Base-by-base conservation (phyloP, 1,140 invertebrate species). In the Bombyx mori region DNA sequence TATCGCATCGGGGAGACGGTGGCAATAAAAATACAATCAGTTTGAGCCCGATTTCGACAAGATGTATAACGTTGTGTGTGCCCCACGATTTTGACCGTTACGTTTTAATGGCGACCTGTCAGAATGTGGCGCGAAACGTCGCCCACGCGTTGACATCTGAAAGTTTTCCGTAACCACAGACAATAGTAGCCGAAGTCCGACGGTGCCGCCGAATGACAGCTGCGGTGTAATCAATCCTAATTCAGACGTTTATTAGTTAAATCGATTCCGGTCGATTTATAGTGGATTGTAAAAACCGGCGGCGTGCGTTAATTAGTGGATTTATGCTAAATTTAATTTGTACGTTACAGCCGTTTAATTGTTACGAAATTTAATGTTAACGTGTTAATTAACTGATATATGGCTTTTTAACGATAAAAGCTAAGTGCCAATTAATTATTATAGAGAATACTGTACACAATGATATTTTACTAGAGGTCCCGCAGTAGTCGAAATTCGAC, bases 1-100 rank as follows among this genome's bases (percentile, higher is more conserved):
- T 86, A 86, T 82, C 82, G 69, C 82, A 58, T 18, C 68, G 60
- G 82, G 82, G 79, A 81, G 62, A 65, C 52, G 61, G 49, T 12
- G 52, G 71, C 73, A 77, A 85, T 83, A 86, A 82, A 83, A 86
- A 82, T 69, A 67, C 66, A 82, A 83, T 82, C 80, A 77, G 76
- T 81, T 82, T 76, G 72, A 73, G 74, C 79, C 66, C 82, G 75
- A 85, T 86, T 81, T 5, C 2, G 80, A 83, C 82, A 83, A 75
- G 79, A 77, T 67, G 65, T 73, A 75, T 73, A 68, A 68, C 62
- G 61, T 54, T 54, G 22, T 51, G 8, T 18, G 12, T 18, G 22
- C 26, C 50, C 18, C 50, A 43, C 51, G 51, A 42, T 42, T 10
- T 9, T 9, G 50, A 22, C 22, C 50, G 50, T 42, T 56, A 46